Evolutionary conservation across 2,888 invertebrate genomes (phyloP), one percentile per base, ranked within the genome.

Genomic region (Chaitophorus viminalis): DNA sequence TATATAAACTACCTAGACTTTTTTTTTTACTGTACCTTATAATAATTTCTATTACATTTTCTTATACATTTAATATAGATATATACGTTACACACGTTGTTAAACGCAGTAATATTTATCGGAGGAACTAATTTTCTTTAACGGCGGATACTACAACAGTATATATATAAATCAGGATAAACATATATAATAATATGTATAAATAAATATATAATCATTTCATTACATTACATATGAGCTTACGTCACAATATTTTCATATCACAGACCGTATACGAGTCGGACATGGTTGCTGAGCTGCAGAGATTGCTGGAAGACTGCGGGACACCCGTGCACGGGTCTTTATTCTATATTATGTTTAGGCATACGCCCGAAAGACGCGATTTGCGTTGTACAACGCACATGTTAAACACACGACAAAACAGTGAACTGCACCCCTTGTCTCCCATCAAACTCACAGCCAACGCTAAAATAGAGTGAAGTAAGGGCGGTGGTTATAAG

Each of bases 81-180:
- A 70, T 8, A 72, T 25, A 54, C 52, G 29, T 25, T 65, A 85
- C 65, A 79, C 46, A 21, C 46, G 68, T 79, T 75, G 52, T n/a
- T n/a, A n/a, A n/a, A n/a, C n/a, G n/a, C n/a, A n/a, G 75, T 76
- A 65, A 11, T 46, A 46, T 11, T 82, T 75, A 46, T 88, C 33
- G 14, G 72, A 86, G 86, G 86, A 86, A 86, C 86, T 86, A 79
- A 60, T 86, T 70, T 79, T 79, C 86, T 54, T 39, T 78, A 79
- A 79, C 86, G 79, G 60, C 78, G 33, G 72, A 33, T 29, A 33
- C 68, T 70, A 39, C 4, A n/a, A n/a, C n/a, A n/a, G n/a, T n/a
- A n/a, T 25, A 39, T 36, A 83, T n/a, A 60, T 75, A 75, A 33
- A 72, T 1, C 72, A 14, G 18, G 21, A 33, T 78, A 36, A 21